Evolutionary conservation across 2,113 vertebrate species (phyloP).

Genomic region (Rhegmatorhina hoffmannsi): DNA sequence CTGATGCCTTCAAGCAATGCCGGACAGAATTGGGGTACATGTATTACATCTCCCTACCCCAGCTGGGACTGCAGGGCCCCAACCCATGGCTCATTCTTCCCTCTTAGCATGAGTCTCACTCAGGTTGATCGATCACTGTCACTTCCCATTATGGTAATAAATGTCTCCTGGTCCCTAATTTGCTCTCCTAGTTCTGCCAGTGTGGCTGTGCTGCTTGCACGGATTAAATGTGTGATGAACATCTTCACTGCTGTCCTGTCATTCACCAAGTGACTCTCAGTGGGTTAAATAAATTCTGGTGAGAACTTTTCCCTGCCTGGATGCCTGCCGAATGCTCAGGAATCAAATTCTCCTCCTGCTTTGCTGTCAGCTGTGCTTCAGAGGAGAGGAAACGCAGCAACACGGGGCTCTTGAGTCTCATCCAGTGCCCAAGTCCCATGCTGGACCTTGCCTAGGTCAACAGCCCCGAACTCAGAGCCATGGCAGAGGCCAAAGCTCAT

Average conservation of each 20-base stretch:
- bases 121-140: not conserved
- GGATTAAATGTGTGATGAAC: not conserved
- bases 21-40: fast-evolving
- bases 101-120: not conserved
- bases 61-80: not conserved
- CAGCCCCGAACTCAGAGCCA: not conserved
- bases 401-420: not conserved
- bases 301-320: not conserved
- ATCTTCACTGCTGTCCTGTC: not conserved
- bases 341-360: fast-evolving
- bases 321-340: fast-evolving
- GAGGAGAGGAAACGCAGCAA: not conserved
- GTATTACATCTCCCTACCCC: not conserved
- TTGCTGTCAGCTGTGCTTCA: not conserved
- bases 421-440: not conserved
- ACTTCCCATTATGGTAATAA: not conserved
- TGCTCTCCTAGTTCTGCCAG: not conserved
- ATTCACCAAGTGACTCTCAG: not conserved
- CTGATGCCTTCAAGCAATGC: not conserved
- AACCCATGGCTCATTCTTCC: not conserved
- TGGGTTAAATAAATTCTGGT: not conserved
- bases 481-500: not conserved
- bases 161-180: not conserved
- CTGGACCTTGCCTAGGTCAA: not conserved
- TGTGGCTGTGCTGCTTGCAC: fast-evolving